phyloP scores from a whole-genome alignment of 2,888 invertebrate species.

The Hybos culiciformis region DNA sequence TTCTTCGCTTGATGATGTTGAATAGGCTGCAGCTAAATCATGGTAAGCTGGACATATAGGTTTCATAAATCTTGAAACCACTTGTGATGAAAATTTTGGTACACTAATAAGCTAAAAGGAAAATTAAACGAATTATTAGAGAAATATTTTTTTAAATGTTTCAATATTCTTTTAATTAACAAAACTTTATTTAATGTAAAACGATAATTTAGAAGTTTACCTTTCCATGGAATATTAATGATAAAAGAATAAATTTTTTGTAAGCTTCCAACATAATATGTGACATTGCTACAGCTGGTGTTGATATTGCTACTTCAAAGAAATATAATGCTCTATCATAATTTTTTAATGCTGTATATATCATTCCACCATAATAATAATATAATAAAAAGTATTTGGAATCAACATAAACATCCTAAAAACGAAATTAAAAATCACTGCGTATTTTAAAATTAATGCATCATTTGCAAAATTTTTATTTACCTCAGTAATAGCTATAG shows the following conservation, averaged over 20 bases:
- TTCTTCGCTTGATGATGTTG: conserved; percentile 56
- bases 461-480: conserved; percentile 4
- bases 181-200: not conserved
- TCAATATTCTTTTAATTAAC: not conserved
- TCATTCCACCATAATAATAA: conserved; percentile 97
- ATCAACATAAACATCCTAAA: conserved; percentile 51
- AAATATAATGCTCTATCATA: conserved; percentile 87
- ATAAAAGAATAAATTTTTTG: conserved; percentile 89
- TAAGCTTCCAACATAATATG: conserved; percentile 96
- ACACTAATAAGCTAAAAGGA: conserved; percentile 42
- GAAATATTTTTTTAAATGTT: not conserved
- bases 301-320: conserved; percentile 90
- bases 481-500: conserved; percentile 71
- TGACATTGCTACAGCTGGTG: conserved; percentile 87
- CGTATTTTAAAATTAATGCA: conserved; percentile 1
- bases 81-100: conserved; percentile 87
- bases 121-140: no score
- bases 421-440: conserved; percentile 8
- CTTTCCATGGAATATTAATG: conserved; percentile 83
- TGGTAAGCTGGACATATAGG: conserved; percentile 77
- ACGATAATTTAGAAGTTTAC: conserved; percentile 37
- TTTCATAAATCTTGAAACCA: conserved; percentile 72
- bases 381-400: conserved; percentile 71
- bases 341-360: conserved; percentile 85
- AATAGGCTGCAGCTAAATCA: conserved; percentile 74